Percentiles rank a stretch among this genome's conserved stretches.
These are phyloP conservation scores for Latrodectus hesperus DNA, from an alignment of 2,888 invertebrate genomes.

Conservation along the genomic window DNA sequence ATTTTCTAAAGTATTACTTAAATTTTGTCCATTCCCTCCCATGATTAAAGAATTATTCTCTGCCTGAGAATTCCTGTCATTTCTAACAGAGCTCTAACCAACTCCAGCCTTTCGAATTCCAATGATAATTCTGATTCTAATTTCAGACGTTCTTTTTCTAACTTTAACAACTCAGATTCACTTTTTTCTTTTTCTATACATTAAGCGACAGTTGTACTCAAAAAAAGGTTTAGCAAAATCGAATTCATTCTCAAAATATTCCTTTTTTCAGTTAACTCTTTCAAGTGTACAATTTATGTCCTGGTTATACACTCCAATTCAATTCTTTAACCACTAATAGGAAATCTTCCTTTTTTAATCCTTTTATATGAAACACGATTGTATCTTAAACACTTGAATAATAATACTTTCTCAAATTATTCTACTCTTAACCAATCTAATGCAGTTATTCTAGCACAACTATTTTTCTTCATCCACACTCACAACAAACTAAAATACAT, in stretches of 20 bases:
- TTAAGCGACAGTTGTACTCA: too few species aligned
- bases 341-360: constrained; percentile 7
- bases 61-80: background rate
- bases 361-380: too few species aligned
- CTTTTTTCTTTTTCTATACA: background rate
- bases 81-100: background rate
- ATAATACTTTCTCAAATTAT: too few species aligned
- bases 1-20: background rate
- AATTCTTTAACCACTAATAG: constrained; percentile 8
- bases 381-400: too few species aligned
- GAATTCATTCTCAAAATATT: background rate
- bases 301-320: background rate
- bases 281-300: background rate
- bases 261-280: background rate
- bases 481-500: too few species aligned
- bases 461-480: too few species aligned
- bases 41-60: background rate
- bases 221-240: background rate
- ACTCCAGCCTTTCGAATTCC: background rate
- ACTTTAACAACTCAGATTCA: background rate
- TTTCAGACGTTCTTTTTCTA: background rate
- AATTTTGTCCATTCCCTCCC: background rate
- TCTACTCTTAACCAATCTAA: too few species aligned
- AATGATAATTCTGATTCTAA: background rate
- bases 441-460: too few species aligned